Evolutionary conservation across 23 tunicate genomes (phyloP).

Genomic region (Diplosoma virens): DNA sequence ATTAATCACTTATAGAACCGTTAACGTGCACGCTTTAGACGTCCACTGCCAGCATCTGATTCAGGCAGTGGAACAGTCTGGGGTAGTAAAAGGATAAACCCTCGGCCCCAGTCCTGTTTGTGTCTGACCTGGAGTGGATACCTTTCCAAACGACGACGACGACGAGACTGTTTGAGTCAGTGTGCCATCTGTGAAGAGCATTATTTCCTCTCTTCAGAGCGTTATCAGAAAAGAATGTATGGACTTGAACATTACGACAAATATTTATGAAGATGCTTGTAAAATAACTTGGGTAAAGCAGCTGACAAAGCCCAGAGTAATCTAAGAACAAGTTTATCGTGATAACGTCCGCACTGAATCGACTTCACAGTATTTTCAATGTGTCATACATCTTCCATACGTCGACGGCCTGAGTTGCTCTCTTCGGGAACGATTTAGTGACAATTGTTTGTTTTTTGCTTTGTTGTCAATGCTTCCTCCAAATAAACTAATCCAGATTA

Average conservation of each 20-base stretch:
- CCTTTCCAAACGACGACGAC: too few species aligned
- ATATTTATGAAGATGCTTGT: neutral
- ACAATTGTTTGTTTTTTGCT: neutral
- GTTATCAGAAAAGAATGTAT: neutral
- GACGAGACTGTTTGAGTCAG: conserved; percentile 4
- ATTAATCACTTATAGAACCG: neutral
- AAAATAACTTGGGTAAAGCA: neutral
- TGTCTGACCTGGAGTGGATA: too few species aligned
- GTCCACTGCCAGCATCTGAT: too few species aligned
- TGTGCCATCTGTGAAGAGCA: conserved; percentile 5
- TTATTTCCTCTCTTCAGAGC: neutral
- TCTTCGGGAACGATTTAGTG: neutral
- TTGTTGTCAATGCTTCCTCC: neutral
- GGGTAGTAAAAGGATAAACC: too few species aligned
- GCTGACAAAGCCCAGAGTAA: neutral
- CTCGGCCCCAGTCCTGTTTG: too few species aligned
- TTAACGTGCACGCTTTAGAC: neutral
- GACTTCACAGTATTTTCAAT: neutral
- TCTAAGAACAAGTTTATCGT: conserved; percentile 3
- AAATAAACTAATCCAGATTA: too few species aligned
- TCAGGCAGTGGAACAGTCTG: too few species aligned
- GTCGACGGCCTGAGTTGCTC: too few species aligned
- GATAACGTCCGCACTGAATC: neutral
- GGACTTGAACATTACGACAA: neutral
- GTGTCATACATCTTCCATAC: conserved; percentile 2